Base-by-base conservation (phyloP, 2,888 invertebrate species). In the Tetanocera ferruginea region DNA sequence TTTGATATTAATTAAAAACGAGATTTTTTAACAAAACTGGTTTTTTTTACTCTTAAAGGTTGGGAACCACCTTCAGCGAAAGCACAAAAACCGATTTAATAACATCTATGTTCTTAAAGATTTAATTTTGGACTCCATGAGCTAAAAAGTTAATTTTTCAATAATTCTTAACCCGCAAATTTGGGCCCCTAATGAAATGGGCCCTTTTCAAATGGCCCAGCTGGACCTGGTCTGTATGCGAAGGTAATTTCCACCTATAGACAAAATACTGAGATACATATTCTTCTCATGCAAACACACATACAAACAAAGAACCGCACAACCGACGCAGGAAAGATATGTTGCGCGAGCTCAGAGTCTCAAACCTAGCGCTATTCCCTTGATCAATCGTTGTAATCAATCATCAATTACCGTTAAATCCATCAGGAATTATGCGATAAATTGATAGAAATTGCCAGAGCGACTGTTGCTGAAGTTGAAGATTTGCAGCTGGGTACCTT, bases 331-430 rank as follows among this genome's bases (percentile, higher is more conserved):
- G 25, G 9, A 28, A 9, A 25, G 17, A 28, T 60, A 28, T 14
- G 25, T 23, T 5, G 14, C 17, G 17, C 8, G 17, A 60, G 9
- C 60, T 28, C 5, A 6, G 25, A 60, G 25, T 28, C 25, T 28
- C 28, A 28, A 60, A 5, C 25, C 25, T 28, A 60, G 28, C 11
- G 51, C 69, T 80, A 75, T 80, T 81, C 17, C 11, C 51, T n/a
- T 25, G 6, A 69, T 25, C 28, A 49, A 69, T 28, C 25, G n/a
- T 84, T 82, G 85, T 86, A 87, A 88, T 88, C 87, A 88, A 88
- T 88, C 88, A 88, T 86, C 86, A 87, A 88, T 88, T 88, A 88
- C 87, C 84, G 83, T 86, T 85, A 86, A 85, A 84, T 86, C 87
- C 84, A 84, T 87, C 85, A 88, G 86, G 86, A 87, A 87, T 87